A percentile compares a stretch with the other conserved stretches of the same genome.
Evolutionary conservation across 2,113 vertebrate genomes (phyloP).

Genomic region (Salvelinus namaycush): DNA sequence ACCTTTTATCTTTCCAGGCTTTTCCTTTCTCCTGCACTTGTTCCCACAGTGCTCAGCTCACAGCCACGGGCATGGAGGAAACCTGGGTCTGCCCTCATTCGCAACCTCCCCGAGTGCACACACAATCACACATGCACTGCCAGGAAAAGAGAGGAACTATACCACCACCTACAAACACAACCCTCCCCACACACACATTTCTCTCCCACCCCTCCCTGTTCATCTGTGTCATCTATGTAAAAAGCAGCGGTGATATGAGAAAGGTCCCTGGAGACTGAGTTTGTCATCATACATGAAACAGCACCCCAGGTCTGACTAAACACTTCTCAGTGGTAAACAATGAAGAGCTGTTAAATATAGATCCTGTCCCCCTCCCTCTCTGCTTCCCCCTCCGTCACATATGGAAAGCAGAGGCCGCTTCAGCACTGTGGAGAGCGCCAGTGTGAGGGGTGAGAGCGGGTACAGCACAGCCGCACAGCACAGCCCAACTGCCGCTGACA

Average conservation of each 20-base stretch:
- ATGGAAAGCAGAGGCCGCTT: conserved; percentile 50
- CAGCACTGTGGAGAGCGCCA: conserved; percentile 70
- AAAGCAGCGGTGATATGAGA: conserved; percentile 51
- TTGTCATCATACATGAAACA: conserved; percentile 78
- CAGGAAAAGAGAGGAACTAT: no score
- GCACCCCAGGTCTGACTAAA: conserved; percentile 74
- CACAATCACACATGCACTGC: conserved; percentile 13
- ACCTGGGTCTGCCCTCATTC: neutral
- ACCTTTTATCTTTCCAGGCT: no score
- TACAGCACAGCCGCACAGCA: neutral
- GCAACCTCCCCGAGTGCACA: conserved; percentile 2
- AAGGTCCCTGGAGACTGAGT: conserved; percentile 63
- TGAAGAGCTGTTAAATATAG: conserved; percentile 72
- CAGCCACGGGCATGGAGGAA: neutral
- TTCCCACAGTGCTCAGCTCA: no score
- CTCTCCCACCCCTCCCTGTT: neutral
- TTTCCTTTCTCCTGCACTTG: no score
- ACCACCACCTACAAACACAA: no score
- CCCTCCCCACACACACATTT: neutral
- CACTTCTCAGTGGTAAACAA: conserved; percentile 74
- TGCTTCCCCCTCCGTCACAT: conserved; percentile 21
- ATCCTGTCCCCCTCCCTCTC: conserved; percentile 8
- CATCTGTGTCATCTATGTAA: conserved; percentile 71
- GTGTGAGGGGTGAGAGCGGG: conserved; percentile 4
- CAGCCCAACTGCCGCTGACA: neutral